Conservation (phyloP, 2,113 vertebrate species). For the Paratilapia polleni region DNA sequence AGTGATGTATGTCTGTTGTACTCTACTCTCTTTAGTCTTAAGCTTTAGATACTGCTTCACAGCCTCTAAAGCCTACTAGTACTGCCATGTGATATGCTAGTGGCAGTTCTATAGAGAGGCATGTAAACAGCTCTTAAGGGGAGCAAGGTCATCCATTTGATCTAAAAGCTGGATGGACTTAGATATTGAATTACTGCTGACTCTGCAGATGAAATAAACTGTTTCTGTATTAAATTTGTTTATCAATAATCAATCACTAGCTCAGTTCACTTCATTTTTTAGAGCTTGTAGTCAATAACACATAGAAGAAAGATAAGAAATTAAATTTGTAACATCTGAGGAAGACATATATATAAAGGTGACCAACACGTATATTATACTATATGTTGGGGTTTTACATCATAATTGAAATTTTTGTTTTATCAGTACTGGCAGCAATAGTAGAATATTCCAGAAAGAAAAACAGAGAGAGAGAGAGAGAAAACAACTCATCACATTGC, state of each 20-base stretch:
- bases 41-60: constrained; percentile 51
- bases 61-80: constrained; percentile 62
- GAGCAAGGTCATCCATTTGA: constrained; percentile 33
- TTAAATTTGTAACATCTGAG: not conserved
- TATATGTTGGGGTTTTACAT: not conserved
- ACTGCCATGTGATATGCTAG: constrained; percentile 57
- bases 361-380: not conserved
- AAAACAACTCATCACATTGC: constrained; percentile 32
- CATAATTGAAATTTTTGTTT: not conserved
- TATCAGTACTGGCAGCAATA: not conserved
- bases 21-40: constrained; percentile 52
- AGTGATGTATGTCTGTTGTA: constrained; percentile 60
- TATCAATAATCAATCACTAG: not conserved
- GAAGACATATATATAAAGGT: not conserved
- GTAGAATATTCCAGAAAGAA: constrained; percentile 23
- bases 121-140: constrained; percentile 41
- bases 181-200: not conserved
- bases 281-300: not conserved
- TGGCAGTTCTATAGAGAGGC: constrained; percentile 44
- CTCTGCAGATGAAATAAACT: not conserved
- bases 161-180: constrained; percentile 30
- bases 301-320: not conserved
- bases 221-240: not conserved
- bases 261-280: not conserved
- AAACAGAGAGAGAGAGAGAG: not conserved